Evolutionary conservation across 2,797 vertebrate species (phyloP).

Genomic region (Poecilia wingei): DNA sequence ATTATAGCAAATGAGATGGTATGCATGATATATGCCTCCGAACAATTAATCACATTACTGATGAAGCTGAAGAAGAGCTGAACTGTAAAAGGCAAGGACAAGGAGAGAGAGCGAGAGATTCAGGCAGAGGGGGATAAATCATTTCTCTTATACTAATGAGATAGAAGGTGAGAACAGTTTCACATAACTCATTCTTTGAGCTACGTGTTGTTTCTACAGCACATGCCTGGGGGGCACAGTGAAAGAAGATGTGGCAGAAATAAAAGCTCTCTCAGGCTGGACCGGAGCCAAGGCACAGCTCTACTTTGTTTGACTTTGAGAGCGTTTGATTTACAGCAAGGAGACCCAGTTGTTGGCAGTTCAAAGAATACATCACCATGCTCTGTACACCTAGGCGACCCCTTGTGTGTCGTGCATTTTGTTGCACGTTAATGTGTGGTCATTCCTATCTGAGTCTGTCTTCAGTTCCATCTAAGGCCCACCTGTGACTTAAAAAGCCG

Average conservation of each 20-base stretch:
- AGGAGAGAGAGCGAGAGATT: constrained; percentile 41
- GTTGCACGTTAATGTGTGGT: constrained; percentile 41
- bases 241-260: constrained; percentile 73
- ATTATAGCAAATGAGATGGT: constrained; percentile 58
- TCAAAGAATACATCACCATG: constrained; percentile 65
- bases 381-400: constrained; percentile 37
- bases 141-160: constrained; percentile 77
- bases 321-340: constrained; percentile 77
- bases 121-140: constrained; percentile 54
- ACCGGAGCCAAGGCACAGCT: constrained; percentile 69
- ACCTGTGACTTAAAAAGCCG: constrained; percentile 44
- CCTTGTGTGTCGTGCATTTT: constrained; percentile 40
- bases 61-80: constrained; percentile 69
- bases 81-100: constrained; percentile 70
- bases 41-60: constrained; percentile 75
- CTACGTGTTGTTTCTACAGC: constrained; percentile 65
- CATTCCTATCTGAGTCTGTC: constrained; percentile 40
- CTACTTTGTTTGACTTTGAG: constrained; percentile 82
- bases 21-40: constrained; percentile 56
- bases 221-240: constrained; percentile 72
- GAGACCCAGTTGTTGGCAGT: constrained; percentile 67
- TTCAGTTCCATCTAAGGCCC: constrained; percentile 21
- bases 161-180: constrained; percentile 74
- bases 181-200: constrained; percentile 74
- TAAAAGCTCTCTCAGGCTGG: constrained; percentile 70